Evolutionary conservation across 1,140 invertebrate genomes (phyloP).

Genomic region (Zaprionus capensis): DNA sequence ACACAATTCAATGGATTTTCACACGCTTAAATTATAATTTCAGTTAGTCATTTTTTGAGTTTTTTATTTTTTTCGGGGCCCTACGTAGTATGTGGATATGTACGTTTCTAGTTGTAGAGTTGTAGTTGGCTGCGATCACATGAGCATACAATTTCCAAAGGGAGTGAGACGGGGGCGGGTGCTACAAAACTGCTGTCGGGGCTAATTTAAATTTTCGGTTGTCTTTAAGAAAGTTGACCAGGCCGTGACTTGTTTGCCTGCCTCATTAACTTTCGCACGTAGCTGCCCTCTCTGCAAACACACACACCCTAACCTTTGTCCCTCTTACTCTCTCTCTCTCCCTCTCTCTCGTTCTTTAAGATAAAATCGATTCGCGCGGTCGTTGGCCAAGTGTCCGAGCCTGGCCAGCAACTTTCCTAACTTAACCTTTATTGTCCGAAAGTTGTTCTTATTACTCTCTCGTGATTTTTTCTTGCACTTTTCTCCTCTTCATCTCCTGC

Average conservation of each 20-base stretch:
- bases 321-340: neutral
- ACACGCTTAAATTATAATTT: constrained; percentile 82
- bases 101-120: constrained; percentile 28
- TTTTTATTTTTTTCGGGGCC: constrained; percentile 35
- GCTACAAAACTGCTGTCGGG: constrained; percentile 55
- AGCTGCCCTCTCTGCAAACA: constrained; percentile 29
- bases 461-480: constrained; percentile 55
- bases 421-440: constrained; percentile 83
- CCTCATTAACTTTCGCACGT: constrained; percentile 80
- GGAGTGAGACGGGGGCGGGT: neutral
- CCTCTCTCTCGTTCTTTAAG: constrained; percentile 39
- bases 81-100: constrained; percentile 29
- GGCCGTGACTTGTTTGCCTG: constrained; percentile 70
- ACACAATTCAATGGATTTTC: constrained; percentile 80
- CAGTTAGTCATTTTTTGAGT: constrained; percentile 68
- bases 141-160: constrained; percentile 66
- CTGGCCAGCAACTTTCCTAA: constrained; percentile 71
- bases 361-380: constrained; percentile 81
- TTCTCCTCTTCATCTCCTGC: constrained; percentile 37
- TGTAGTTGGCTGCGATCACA: constrained; percentile 53
- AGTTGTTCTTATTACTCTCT: constrained; percentile 79
- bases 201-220: constrained; percentile 75
- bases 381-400: constrained; percentile 70
- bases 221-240: constrained; percentile 76
- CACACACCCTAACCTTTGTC: constrained; percentile 5